Conservation (phyloP, 2,797 vertebrate genomes). For the Morus bassanus region DNA sequence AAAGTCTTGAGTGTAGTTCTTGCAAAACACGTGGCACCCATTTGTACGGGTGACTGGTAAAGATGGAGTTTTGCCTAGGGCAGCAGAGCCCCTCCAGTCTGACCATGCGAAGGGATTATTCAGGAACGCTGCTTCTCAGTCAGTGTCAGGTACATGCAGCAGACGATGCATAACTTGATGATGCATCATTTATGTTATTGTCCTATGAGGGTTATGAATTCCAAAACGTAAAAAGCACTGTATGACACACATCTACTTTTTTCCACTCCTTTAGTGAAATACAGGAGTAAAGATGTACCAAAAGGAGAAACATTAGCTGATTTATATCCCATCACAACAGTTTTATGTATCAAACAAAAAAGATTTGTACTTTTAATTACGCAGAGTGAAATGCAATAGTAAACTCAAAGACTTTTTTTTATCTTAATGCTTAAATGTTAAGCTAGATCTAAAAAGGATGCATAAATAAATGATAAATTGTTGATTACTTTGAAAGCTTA, state of each 20-base stretch:
- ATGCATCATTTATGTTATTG: slow-evolving; percentile 36
- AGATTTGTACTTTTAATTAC: neutral
- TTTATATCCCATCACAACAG: neutral
- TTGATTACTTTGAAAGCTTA: slow-evolving; percentile 40
- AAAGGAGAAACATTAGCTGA: neutral
- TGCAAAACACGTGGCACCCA: neutral
- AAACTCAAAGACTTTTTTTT: slow-evolving; percentile 26
- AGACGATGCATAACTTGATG: neutral
- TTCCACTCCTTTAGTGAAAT: neutral
- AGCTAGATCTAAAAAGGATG: slow-evolving; percentile 1
- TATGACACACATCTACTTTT: neutral
- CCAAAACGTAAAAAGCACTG: neutral
- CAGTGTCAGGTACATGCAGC: neutral
- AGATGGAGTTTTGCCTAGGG: neutral
- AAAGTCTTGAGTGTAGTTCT: neutral
- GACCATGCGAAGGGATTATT: neutral
- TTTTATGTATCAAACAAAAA: slow-evolving; percentile 16
- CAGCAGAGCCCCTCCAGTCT: neutral
- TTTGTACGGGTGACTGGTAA: neutral
- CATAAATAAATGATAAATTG: slow-evolving; percentile 65
- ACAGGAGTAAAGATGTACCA: neutral
- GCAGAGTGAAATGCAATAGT: slow-evolving; percentile 14
- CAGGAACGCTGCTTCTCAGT: neutral
- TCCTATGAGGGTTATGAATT: slow-evolving; percentile 22
- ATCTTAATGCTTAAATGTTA: slow-evolving; percentile 33